Evolutionary conservation across 2,797 vertebrate species (phyloP).

Genomic region (Peromyscus eremicus): DNA sequence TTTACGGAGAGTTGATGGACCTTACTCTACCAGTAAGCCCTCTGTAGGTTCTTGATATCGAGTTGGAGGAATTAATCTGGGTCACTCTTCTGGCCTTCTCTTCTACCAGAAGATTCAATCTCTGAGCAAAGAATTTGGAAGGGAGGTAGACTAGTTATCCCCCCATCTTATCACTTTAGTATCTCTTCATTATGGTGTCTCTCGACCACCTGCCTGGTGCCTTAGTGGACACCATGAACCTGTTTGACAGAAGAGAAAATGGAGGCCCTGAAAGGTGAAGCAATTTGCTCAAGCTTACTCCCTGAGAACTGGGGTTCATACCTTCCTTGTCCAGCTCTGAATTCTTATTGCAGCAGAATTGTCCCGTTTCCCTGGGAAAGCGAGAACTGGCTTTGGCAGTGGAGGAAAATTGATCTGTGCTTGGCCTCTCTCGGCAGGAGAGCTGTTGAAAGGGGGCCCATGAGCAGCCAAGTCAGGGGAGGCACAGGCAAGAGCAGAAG

Average conservation of each 20-base stretch:
- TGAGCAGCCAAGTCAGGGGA: constrained; percentile 15
- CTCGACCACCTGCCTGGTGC: neutral
- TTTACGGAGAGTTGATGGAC: neutral
- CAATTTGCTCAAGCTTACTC: neutral
- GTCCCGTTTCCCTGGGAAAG: neutral
- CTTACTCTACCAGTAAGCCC: neutral
- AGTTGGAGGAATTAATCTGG: neutral
- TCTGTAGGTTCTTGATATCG: neutral
- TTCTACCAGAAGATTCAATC: neutral
- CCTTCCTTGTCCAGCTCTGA: neutral
- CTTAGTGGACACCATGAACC: neutral
- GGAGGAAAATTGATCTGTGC: neutral
- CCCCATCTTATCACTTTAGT: neutral
- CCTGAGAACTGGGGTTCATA: neutral
- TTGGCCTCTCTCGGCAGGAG: neutral
- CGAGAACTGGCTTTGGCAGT: neutral
- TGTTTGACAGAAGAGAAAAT: neutral
- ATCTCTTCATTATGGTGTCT: neutral
- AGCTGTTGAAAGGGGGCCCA: constrained; percentile 21
- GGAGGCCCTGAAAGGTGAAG: neutral
- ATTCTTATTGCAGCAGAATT: neutral
- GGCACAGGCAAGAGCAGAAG: neutral
- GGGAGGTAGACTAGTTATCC: neutral
- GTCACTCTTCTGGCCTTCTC: neutral
- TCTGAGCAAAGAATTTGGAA: neutral